phyloP scores from a whole-genome alignment of 2,113 vertebrate genomes.

The Lepus timidus region DNA sequence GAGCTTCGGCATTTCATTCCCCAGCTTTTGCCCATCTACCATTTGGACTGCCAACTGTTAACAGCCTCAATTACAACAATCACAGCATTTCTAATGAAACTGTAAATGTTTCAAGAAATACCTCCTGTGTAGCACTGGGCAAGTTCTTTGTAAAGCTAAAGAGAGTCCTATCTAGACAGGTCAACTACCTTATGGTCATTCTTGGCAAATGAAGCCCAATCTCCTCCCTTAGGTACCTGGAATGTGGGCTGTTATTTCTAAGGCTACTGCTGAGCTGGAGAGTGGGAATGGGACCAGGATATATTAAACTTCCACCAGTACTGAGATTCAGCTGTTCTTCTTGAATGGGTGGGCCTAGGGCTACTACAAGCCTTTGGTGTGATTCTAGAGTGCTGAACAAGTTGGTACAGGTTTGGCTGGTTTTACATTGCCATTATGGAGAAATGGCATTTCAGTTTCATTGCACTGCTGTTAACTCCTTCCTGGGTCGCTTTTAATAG shows the following conservation, averaged over 20 bases:
- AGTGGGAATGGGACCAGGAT: not conserved
- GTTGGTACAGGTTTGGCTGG: not conserved
- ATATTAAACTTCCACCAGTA: conserved; percentile 13
- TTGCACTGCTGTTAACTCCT: not conserved
- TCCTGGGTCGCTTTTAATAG: not conserved
- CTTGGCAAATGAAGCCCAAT: not conserved
- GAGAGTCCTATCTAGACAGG: not conserved
- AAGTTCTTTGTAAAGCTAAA: not conserved
- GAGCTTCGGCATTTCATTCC: not conserved
- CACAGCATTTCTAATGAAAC: not conserved
- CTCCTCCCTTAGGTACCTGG: not conserved
- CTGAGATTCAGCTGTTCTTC: not conserved
- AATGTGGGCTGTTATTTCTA: not conserved
- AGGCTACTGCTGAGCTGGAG: not conserved
- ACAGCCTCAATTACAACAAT: not conserved
- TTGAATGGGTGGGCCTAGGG: not conserved
- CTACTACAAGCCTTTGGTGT: not conserved
- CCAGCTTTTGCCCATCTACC: not conserved
- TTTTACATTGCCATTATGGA: not conserved
- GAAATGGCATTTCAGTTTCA: not conserved
- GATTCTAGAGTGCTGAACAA: not conserved
- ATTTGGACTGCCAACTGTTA: not conserved
- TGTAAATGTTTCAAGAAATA: not conserved
- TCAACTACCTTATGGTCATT: conserved; percentile 5
- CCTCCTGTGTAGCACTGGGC: not conserved